Conservation (phyloP, 2,888 invertebrate genomes). For the Polietes domitor region DNA sequence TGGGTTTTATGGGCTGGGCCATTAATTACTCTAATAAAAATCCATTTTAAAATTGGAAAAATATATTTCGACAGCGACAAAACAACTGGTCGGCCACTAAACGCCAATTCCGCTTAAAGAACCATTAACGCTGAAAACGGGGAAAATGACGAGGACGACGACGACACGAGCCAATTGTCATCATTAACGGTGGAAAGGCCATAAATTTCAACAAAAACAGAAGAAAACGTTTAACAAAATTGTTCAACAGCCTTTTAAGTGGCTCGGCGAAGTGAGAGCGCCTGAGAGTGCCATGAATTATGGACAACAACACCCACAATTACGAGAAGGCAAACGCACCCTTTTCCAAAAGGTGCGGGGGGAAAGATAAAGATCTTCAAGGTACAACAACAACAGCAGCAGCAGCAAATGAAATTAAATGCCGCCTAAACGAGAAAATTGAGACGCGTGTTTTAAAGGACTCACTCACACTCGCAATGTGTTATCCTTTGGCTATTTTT, state of each 20-base stretch:
- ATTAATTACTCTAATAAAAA: slow-evolving; percentile 26
- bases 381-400: not conserved
- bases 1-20: not conserved
- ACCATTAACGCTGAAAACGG: not conserved
- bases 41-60: slow-evolving; percentile 26
- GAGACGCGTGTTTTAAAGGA: not conserved
- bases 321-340: slow-evolving; percentile 26
- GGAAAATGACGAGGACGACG: not conserved
- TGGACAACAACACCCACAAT: slow-evolving; percentile 32
- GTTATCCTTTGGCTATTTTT: not conserved
- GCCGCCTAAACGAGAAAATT: slow-evolving; percentile 7
- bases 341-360: not conserved
- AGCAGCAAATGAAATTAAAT: slow-evolving; percentile 18
- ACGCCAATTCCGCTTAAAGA: not conserved
- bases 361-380: slow-evolving; percentile 28
- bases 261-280: not conserved
- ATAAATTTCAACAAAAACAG: slow-evolving; percentile 16
- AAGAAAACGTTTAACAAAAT: slow-evolving; percentile 25
- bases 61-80: not conserved
- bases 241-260: slow-evolving; percentile 21
- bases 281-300: slow-evolving; percentile 9
- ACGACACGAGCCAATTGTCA: slow-evolving; percentile 32
- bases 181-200: not conserved
- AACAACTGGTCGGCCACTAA: slow-evolving; percentile 15
- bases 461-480: not conserved